Evolutionary conservation across 2,797 vertebrate species (phyloP).

Genomic region (Onychomys leucogaster): DNA sequence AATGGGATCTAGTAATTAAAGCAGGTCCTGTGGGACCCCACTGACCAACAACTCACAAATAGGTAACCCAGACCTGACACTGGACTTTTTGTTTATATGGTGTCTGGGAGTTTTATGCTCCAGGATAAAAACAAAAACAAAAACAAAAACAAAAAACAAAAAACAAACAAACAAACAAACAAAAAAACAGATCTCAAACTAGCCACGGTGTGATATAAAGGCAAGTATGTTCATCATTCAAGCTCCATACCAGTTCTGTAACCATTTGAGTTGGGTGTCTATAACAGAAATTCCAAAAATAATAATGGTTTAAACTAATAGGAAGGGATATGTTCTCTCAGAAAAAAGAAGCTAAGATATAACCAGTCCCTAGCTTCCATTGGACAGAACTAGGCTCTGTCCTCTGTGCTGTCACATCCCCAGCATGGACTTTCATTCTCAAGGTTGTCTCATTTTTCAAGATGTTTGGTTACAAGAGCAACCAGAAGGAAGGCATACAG

Average conservation of each 20-base stretch:
- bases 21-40: background rate
- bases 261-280: background rate
- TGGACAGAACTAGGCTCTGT: background rate
- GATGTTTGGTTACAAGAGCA: background rate
- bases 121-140: background rate
- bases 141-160: background rate
- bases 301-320: background rate
- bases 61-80: background rate
- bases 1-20: background rate
- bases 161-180: background rate
- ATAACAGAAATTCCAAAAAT: background rate
- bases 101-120: background rate
- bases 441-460: slow-evolving; percentile 26
- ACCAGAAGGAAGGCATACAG: background rate
- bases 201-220: background rate
- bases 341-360: background rate
- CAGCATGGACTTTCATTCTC: background rate
- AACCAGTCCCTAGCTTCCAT: background rate
- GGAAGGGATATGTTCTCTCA: background rate
- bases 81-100: background rate
- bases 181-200: background rate
- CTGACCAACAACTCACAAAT: background rate
- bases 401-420: background rate
- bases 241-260: background rate
- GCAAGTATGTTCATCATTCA: slow-evolving; percentile 8